phyloP scores from a whole-genome alignment of 2,797 vertebrate species.

The Podarcis lilfordi region DNA sequence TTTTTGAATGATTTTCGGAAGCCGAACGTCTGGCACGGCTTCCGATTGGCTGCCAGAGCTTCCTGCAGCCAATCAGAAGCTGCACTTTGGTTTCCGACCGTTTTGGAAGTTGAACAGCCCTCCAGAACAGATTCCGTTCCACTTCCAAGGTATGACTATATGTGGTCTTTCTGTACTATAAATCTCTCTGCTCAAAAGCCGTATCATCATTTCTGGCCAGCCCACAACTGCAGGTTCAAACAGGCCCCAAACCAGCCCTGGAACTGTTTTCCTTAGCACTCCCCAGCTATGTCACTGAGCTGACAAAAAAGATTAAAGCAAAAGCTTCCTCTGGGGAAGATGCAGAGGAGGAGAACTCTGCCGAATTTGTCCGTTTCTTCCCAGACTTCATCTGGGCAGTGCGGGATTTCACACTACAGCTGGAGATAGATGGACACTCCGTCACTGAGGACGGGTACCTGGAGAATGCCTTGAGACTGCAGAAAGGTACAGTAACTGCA shows the following conservation, averaged over 20 bases:
- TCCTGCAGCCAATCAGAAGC: too few species aligned
- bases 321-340: slow-evolving; percentile 17
- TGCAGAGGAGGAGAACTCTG: slow-evolving; percentile 26
- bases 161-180: background rate
- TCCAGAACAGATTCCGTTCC: too few species aligned
- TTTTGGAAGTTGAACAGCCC: too few species aligned
- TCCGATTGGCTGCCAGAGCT: too few species aligned
- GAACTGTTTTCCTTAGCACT: background rate
- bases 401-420: slow-evolving; percentile 75
- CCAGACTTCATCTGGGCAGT: slow-evolving; percentile 78
- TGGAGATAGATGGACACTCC: slow-evolving; percentile 44
- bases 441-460: slow-evolving; percentile 75
- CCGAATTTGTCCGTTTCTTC: slow-evolving; percentile 73
- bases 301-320: slow-evolving; percentile 67
- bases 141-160: too few species aligned
- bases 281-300: slow-evolving; percentile 73
- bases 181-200: background rate
- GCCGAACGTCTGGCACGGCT: too few species aligned
- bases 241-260: background rate
- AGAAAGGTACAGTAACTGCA: slow-evolving; percentile 48
- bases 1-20: too few species aligned
- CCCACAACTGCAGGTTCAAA: background rate
- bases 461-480: slow-evolving; percentile 68
- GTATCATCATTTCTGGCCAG: too few species aligned
- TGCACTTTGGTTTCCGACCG: too few species aligned